These are phyloP conservation scores for Stichopus chloronotus DNA, from an alignment of 35 echinoderm and acorn worm genomes.

Conservation along the genomic window DNA sequence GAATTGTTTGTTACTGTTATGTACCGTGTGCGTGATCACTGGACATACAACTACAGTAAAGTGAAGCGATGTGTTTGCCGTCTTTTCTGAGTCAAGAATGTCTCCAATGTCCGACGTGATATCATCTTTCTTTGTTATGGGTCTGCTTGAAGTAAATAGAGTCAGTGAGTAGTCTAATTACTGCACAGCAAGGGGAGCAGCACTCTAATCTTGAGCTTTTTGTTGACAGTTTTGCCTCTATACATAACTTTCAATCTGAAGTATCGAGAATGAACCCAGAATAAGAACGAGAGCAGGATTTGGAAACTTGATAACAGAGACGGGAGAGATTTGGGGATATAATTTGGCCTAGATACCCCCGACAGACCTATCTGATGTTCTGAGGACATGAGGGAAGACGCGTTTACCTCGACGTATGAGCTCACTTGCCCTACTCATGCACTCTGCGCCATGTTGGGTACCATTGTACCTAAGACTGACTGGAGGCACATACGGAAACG, in stretches of 20 bases:
- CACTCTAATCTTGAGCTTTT: background rate
- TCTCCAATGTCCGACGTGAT: too few species aligned
- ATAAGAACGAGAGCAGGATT: background rate
- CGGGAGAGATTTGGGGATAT: background rate
- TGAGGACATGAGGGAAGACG: slow-evolving; percentile 48
- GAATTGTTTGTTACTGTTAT: too few species aligned
- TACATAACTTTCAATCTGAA: too few species aligned
- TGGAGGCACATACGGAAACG: slow-evolving; percentile 56
- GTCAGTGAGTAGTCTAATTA: background rate
- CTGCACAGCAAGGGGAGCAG: slow-evolving; percentile 11
- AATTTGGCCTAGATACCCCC: background rate
- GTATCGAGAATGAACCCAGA: too few species aligned
- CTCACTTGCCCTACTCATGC: slow-evolving; percentile 28
- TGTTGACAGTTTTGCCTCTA: background rate
- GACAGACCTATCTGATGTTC: background rate
- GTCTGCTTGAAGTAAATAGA: too few species aligned
- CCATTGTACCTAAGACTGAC: slow-evolving; percentile 51
- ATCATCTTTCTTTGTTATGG: too few species aligned
- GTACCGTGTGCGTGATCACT: too few species aligned
- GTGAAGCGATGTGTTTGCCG: too few species aligned
- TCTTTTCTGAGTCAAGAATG: too few species aligned
- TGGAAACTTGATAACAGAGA: background rate
- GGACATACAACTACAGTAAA: too few species aligned
- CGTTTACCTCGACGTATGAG: background rate
- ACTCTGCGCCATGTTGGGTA: slow-evolving; percentile 50